phyloP scores from a whole-genome alignment of 2,797 vertebrate species.

The Epinephelus malabaricus region DNA sequence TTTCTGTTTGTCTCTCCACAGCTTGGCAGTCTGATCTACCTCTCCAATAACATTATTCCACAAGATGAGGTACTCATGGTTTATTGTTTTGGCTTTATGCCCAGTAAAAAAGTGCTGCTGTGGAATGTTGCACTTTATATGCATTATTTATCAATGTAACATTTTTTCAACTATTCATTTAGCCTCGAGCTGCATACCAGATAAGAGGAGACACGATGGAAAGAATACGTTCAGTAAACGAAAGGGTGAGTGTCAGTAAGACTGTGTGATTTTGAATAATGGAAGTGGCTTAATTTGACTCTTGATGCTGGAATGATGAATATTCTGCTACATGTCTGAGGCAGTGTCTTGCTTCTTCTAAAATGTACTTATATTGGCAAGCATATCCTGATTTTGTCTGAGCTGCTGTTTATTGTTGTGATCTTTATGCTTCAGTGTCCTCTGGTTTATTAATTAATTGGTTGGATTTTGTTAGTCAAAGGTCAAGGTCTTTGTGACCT shows the following conservation, averaged over 20 bases:
- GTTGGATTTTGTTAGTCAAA: no score
- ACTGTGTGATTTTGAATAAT: not conserved
- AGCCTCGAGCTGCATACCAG: constrained; percentile 76
- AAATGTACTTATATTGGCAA: no score
- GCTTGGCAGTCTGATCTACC: constrained; percentile 93
- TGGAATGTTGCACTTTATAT: not conserved
- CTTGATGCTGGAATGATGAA: not conserved
- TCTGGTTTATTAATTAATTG: no score
- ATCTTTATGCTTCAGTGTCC: no score
- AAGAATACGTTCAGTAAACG: constrained; percentile 58
- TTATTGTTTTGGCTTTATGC: not conserved
- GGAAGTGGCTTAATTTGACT: not conserved
- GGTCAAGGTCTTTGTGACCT: no score
- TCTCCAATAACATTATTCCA: constrained; percentile 79
- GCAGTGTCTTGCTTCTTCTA: no score
- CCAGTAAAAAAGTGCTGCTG: not conserved
- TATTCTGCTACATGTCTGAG: not conserved
- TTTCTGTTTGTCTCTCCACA: constrained; percentile 67
- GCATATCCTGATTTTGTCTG: no score
- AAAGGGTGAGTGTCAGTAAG: constrained; percentile 64
- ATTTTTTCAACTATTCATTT: not conserved
- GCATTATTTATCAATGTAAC: not conserved
- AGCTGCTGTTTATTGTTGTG: no score
- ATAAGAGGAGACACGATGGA: constrained; percentile 67
- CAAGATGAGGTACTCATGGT: constrained; percentile 80